Percentiles rank a stretch among this genome's conserved stretches.
phyloP scores from a whole-genome alignment of 2,888 invertebrate species.

The Sarcophaga carnaria region DNA sequence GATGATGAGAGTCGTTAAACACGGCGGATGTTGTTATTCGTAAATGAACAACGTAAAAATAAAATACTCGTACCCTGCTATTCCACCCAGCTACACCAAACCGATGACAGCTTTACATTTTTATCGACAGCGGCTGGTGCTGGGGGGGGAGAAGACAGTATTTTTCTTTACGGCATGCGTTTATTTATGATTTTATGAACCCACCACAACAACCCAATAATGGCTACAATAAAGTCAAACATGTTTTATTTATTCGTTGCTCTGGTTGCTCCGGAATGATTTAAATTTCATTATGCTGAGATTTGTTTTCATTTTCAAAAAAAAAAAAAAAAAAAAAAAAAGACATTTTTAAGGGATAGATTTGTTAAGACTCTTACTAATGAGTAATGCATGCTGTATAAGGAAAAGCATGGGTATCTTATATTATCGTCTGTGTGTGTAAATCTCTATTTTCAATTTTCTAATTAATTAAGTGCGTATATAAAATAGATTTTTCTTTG shows the following conservation, averaged over 20 bases:
- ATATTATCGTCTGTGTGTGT: slow-evolving; percentile 35
- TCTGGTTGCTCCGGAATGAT: slow-evolving; percentile 68
- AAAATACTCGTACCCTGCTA: slow-evolving; percentile 51
- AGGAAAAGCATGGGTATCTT: slow-evolving; percentile 25
- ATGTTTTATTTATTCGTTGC: slow-evolving; percentile 22
- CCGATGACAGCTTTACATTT: slow-evolving; percentile 40
- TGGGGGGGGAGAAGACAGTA: slow-evolving; percentile 37
- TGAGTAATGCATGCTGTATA: slow-evolving; percentile 20
- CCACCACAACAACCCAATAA: slow-evolving; percentile 24
- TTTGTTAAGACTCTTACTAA: slow-evolving; percentile 40
- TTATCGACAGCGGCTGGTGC: background rate
- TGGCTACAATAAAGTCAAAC: slow-evolving; percentile 40
- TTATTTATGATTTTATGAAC: slow-evolving; percentile 60
- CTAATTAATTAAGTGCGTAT: slow-evolving; percentile 60
- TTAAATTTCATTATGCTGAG: slow-evolving; percentile 78
- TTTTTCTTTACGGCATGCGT: slow-evolving; percentile 18
- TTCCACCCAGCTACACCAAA: slow-evolving; percentile 35
- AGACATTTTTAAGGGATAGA: slow-evolving; percentile 29
- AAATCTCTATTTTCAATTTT: slow-evolving; percentile 52
- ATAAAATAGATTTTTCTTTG: background rate
- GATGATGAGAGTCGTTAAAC: slow-evolving; percentile 68
- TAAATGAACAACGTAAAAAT: slow-evolving; percentile 9
- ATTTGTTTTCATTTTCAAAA: slow-evolving; percentile 67
- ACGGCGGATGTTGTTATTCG: slow-evolving; percentile 69
- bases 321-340: slow-evolving; percentile 2